These are phyloP conservation scores for Saccopteryx bilineata DNA, from an alignment of 2,113 vertebrate species.

Conservation along the genomic window DNA sequence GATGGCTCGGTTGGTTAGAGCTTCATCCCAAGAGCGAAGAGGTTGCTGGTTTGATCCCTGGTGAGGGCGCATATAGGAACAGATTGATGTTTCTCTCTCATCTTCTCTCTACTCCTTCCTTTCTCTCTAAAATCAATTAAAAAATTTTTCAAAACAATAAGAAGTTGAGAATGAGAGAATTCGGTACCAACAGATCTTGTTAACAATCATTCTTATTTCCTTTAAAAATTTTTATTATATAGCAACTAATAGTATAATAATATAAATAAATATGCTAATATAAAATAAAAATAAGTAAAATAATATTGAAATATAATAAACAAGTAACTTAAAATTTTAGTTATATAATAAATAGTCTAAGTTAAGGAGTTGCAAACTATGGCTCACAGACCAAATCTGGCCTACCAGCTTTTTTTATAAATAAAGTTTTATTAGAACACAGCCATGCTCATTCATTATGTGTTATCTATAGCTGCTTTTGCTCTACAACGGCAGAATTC, in stretches of 20 bases:
- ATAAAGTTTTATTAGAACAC: slow-evolving; percentile 24
- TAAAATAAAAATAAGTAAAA: neutral
- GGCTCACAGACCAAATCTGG: neutral
- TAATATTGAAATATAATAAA: neutral
- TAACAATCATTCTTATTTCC: no score
- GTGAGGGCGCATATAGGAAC: no score
- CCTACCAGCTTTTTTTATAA: neutral
- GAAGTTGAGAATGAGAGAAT: no score
- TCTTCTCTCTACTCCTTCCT: no score
- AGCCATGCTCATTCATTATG: neutral
- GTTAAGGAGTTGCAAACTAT: neutral
- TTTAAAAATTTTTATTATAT: neutral
- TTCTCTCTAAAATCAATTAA: no score
- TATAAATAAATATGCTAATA: neutral
- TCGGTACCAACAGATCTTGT: no score
- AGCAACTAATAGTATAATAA: neutral
- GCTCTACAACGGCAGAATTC: neutral
- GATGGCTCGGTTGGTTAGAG: no score
- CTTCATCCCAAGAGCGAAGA: no score
- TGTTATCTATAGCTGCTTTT: neutral
- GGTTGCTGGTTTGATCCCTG: no score
- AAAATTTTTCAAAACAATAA: no score
- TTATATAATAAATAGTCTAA: slow-evolving; percentile 42
- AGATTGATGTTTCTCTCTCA: no score
- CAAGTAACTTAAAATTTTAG: neutral